These are phyloP conservation scores for Caenorhabditis tropicalis DNA, from an alignment of 1,140 invertebrate species.

Conservation along the genomic window DNA sequence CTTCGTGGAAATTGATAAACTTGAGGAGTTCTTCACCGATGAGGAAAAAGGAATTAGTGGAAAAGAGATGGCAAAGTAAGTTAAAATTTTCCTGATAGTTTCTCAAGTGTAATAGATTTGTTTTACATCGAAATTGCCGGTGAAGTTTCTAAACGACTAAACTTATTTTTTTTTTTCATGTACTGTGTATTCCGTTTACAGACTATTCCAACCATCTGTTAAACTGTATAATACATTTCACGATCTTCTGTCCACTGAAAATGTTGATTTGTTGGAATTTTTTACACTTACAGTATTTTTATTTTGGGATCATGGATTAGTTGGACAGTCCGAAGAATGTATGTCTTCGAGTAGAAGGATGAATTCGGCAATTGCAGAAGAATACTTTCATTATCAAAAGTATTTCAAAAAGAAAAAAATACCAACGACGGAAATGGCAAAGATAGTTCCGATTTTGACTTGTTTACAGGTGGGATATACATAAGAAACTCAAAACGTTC, in stretches of 20 bases:
- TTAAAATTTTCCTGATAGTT: no score
- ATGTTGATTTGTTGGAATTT: slow-evolving; percentile 27
- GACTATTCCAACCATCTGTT: slow-evolving; percentile 34
- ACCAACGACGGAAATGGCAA: background rate
- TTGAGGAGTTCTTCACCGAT: slow-evolving; percentile 10
- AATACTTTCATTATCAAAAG: slow-evolving; percentile 17
- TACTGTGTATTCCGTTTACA: background rate
- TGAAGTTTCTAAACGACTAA: no score
- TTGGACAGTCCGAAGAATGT: slow-evolving; percentile 26
- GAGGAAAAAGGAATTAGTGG: background rate
- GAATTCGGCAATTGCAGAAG: background rate
- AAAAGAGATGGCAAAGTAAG: background rate
- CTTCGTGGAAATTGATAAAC: background rate
- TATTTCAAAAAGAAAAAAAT: background rate
- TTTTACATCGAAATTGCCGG: no score
- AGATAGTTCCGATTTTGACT: background rate
- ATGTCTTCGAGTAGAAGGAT: background rate
- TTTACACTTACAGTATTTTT: slow-evolving; percentile 11
- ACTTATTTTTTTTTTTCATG: no score
- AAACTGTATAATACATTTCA: background rate
- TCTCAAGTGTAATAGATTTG: no score
- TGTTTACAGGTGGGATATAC: background rate
- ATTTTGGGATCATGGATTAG: slow-evolving; percentile 45
- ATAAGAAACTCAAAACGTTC: background rate
- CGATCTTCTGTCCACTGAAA: background rate